Percentiles rank a stretch among this genome's conserved stretches.
Evolutionary conservation across 2,888 invertebrate genomes (phyloP).

Genomic region (Leucoptera coffeella): DNA sequence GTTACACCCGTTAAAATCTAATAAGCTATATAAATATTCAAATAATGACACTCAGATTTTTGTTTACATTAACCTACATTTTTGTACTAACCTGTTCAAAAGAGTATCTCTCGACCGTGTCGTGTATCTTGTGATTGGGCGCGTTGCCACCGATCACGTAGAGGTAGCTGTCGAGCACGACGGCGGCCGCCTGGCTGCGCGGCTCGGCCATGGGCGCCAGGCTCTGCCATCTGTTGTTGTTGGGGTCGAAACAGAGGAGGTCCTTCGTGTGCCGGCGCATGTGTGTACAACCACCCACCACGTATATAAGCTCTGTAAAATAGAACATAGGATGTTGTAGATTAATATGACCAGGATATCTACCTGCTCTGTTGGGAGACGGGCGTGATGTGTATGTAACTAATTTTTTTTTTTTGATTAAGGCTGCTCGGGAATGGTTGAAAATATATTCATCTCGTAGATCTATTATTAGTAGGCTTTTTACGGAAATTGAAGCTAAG

Average conservation of each 20-base stretch:
- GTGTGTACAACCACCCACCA: conserved; percentile 86
- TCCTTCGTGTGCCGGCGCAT: conserved; percentile 74
- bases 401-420: too few species aligned
- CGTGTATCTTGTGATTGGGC: conserved; percentile 70
- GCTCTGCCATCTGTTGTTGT: conserved; percentile 71
- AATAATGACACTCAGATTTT: background rate
- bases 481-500: too few species aligned
- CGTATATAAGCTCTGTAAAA: conserved; percentile 74
- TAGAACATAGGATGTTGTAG: too few species aligned
- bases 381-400: too few species aligned
- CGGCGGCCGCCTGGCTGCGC: conserved; percentile 84
- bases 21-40: too few species aligned
- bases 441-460: too few species aligned
- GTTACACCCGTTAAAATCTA: too few species aligned
- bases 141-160: conserved; percentile 89
- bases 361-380: too few species aligned
- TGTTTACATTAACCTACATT: too few species aligned
- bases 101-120: conserved; percentile 76
- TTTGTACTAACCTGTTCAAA: conserved; percentile 67
- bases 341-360: too few species aligned
- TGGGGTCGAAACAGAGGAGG: conserved; percentile 73
- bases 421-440: too few species aligned
- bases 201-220: conserved; percentile 74
- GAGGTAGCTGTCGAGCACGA: conserved; percentile 74
- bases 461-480: too few species aligned